phyloP scores from a whole-genome alignment of 2,888 invertebrate species.

The Coecobrya sp. region DNA sequence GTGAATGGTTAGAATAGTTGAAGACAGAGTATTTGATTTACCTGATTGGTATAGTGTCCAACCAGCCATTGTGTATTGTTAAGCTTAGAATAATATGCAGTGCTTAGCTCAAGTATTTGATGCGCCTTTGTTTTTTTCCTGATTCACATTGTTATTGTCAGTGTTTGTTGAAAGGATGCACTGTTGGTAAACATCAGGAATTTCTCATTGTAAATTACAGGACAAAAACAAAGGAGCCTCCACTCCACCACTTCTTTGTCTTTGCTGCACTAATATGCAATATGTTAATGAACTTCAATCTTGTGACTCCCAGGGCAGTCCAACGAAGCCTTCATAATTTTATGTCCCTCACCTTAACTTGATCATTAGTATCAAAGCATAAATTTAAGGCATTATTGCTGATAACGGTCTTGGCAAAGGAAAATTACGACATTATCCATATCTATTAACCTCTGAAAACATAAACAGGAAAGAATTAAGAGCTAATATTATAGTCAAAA shows the following conservation, averaged over 20 bases:
- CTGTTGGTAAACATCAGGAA: background rate
- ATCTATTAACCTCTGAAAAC: background rate
- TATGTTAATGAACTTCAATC: conserved; percentile 24
- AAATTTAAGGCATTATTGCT: background rate
- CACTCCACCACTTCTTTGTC: background rate
- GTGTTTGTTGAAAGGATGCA: background rate
- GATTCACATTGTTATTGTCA: background rate
- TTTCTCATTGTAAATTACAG: background rate
- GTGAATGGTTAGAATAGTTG: background rate
- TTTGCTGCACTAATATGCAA: background rate
- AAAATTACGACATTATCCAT: background rate
- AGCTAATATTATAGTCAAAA: background rate
- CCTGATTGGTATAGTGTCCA: background rate
- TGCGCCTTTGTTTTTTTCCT: too few relatives aligned
- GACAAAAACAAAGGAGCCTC: background rate
- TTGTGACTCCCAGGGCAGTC: background rate
- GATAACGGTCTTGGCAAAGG: background rate
- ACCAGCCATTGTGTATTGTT: background rate
- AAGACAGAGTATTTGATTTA: background rate
- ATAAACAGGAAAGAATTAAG: background rate
- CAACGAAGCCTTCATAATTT: background rate
- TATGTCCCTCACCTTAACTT: background rate
- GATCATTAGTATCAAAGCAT: conserved; percentile 9
- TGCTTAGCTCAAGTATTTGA: background rate
- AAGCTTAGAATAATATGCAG: background rate